A percentile compares a stretch with the other conserved stretches of the same genome.
phyloP scores from a whole-genome alignment of 2,888 invertebrate genomes.

The Cecidostiba fungosa region DNA sequence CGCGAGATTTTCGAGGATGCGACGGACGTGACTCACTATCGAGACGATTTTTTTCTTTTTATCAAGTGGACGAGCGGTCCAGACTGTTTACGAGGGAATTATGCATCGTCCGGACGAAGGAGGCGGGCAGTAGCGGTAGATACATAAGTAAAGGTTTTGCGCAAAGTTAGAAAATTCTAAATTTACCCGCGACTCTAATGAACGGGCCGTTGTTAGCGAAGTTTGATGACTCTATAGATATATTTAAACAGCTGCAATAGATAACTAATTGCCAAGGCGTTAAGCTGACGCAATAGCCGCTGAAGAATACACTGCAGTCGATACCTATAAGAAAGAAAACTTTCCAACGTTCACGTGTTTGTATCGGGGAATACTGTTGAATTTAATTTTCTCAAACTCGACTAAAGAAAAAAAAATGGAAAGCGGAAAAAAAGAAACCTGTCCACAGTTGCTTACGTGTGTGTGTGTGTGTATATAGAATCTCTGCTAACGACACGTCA shows the following conservation, averaged over 20 bases:
- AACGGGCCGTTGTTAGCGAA: not conserved
- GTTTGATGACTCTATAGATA: conserved; percentile 6
- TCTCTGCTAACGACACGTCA: not conserved
- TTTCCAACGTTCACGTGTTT: no score
- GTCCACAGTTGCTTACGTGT: not conserved
- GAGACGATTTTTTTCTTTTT: not conserved
- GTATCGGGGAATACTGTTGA: no score
- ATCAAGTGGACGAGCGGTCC: not conserved
- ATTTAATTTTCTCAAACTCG: not conserved
- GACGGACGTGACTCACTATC: conserved; percentile 31
- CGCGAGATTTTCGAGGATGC: not conserved
- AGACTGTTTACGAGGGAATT: conserved; percentile 33
- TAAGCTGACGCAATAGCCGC: not conserved
- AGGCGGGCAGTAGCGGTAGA: not conserved
- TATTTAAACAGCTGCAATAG: conserved; percentile 17
- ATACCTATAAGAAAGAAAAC: not conserved
- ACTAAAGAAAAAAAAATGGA: not conserved
- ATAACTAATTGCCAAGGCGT: conserved; percentile 11
- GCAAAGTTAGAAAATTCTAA: not conserved
- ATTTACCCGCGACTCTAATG: not conserved
- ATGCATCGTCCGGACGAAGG: not conserved
- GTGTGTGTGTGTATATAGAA: not conserved
- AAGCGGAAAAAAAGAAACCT: not conserved
- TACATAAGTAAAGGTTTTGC: no score
- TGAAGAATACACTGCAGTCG: not conserved